phyloP scores from a whole-genome alignment of 2,888 invertebrate species.

The Scaptomyza tumidula region DNA sequence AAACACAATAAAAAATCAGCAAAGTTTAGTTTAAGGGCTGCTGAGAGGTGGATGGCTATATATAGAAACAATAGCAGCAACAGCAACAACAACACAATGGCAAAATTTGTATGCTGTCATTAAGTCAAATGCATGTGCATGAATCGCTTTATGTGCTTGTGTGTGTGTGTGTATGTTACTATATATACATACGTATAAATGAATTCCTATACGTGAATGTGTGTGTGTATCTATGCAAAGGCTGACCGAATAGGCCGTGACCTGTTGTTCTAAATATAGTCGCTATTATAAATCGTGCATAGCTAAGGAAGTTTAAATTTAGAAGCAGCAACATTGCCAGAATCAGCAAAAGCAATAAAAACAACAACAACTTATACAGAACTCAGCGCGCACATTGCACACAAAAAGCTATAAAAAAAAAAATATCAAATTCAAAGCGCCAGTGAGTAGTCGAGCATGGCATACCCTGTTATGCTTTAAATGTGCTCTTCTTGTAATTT shows the following conservation, averaged over 20 bases:
- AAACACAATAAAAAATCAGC: conserved; percentile 41
- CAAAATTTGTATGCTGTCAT: conserved; percentile 16
- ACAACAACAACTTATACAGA: conserved; percentile 52
- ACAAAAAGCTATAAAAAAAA: conserved; percentile 38
- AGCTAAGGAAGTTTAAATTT: conserved; percentile 78
- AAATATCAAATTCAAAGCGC: conserved; percentile 1
- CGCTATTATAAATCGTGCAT: conserved; percentile 81
- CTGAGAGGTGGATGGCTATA: conserved; percentile 40
- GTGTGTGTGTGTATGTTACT: conserved; percentile 6
- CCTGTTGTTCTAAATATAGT: conserved; percentile 82
- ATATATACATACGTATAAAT: conserved; percentile 22
- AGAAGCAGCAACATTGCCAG: conserved; percentile 69
- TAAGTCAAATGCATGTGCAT: conserved; percentile 9
- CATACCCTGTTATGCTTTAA: conserved; percentile 10
- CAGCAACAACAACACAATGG: conserved; percentile 31
- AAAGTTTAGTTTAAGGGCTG: conserved; percentile 57
- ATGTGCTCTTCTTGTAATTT: not conserved
- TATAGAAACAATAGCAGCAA: conserved; percentile 47
- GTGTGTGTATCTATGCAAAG: conserved; percentile 45
- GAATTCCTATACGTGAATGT: conserved; percentile 3
- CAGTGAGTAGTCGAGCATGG: not conserved
- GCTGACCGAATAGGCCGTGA: conserved; percentile 81
- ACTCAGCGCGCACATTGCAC: conserved; percentile 56
- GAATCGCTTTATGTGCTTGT: conserved; percentile 8
- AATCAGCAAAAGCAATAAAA: conserved; percentile 43